These are phyloP conservation scores for Chymomyza amoena DNA, from an alignment of 2,888 invertebrate species.

Conservation along the genomic window DNA sequence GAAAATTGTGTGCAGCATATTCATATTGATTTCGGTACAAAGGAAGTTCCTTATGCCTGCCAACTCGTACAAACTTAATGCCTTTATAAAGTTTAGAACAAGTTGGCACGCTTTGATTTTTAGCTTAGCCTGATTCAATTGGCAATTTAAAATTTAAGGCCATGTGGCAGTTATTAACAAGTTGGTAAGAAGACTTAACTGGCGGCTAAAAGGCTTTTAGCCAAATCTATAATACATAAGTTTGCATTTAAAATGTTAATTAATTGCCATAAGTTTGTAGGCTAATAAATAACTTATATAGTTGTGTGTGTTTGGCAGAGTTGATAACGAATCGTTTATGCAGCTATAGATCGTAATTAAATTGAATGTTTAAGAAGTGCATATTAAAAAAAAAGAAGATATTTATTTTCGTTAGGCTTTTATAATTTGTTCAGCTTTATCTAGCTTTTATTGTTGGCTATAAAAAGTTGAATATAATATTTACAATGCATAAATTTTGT, in stretches of 20 bases:
- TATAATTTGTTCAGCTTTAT: too few species aligned
- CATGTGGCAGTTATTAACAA: constrained; percentile 58
- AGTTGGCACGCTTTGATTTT: background rate
- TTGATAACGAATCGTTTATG: too few species aligned
- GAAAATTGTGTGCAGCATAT: background rate
- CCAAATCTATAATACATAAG: constrained; percentile 23
- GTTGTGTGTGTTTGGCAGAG: background rate
- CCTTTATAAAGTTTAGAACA: background rate
- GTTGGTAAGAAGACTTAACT: constrained; percentile 11
- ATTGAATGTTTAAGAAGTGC: too few species aligned
- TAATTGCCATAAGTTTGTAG: background rate
- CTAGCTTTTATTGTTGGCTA: too few species aligned
- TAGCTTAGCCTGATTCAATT: background rate
- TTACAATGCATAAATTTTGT: too few species aligned
- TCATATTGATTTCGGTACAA: background rate
- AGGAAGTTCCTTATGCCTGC: background rate
- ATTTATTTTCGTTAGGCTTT: too few species aligned
- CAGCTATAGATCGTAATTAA: too few species aligned
- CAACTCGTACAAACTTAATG: background rate
- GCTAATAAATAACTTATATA: background rate
- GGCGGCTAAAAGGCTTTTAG: constrained; percentile 41
- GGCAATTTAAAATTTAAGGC: constrained; percentile 29
- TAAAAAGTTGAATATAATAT: too few species aligned
- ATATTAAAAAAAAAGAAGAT: too few species aligned
- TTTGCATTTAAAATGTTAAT: background rate